Evolutionary conservation across 2,797 vertebrate genomes (phyloP), one percentile per base, ranked within the genome.

Genomic region (Uromys caudimaculatus): DNA sequence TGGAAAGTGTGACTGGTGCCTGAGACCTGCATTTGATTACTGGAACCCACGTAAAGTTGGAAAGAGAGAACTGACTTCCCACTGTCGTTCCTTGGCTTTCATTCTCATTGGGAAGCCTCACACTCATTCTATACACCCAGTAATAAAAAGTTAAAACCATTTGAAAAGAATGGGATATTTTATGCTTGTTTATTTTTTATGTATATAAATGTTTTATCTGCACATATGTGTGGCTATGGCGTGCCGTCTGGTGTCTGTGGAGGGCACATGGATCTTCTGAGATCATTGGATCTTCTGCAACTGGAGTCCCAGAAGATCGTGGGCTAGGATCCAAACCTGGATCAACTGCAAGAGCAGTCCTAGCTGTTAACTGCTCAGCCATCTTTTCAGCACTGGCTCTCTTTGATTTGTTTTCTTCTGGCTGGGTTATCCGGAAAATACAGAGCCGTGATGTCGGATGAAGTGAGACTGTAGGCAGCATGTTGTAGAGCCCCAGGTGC

Each of bases 361-460:
- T 32, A 50, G 17, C 38, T 23, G 41, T 67, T 85, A 67, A 50
- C 41, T 85, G 44, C 83, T 52, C 9, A 69, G 44, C 32, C 6
- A 1, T n/a, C 83, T 67, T 67, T 7, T 11, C 32, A 67, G 62
- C 44, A 1, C 47, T 50, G 44, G 32, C 19, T 32, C 12, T 2
- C 10, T 23, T 38, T 78, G 35, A 3, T 50, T n/a, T 12, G 12
- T 10, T 60, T 47, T 71, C 16, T 77, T 17, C 23, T 41, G n/a
- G 11, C 13, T 64, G 21, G 12, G 35, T 1, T 38, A 17, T 2
- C 67, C 11, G 32, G 27, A 69, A 38, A 21, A 62, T 0, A 0
- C n/a, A 38, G 58, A 50, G 9, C 1, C 24, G 21, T 19, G 54
- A 10, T 6, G 1, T 10, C n/a, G 29, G 58, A 6, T 0, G 3